phyloP scores from a whole-genome alignment of 2,888 invertebrate genomes.

The Acrocera orbiculus region DNA sequence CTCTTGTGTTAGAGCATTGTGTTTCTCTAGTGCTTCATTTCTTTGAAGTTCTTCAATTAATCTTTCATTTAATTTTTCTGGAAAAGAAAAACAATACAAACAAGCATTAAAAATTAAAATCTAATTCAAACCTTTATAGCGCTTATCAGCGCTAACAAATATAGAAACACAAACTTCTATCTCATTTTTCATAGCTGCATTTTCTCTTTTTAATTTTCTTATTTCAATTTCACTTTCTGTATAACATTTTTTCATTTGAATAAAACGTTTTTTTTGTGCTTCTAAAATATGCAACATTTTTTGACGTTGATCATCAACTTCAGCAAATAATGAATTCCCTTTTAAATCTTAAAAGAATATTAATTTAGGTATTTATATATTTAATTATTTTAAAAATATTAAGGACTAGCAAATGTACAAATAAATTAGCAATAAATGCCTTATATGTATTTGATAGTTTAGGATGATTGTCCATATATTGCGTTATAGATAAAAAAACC shows the following conservation, averaged over 20 bases:
- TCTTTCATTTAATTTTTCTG: slow-evolving; percentile 25
- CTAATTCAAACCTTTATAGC: slow-evolving; percentile 21
- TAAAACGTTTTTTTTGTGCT: slow-evolving; percentile 40
- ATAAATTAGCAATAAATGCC: too few species aligned
- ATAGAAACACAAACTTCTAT: slow-evolving; percentile 25
- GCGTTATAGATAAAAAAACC: too few species aligned
- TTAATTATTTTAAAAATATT: too few species aligned
- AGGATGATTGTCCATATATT: too few species aligned
- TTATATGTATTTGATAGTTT: too few species aligned
- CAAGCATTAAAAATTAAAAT: too few species aligned
- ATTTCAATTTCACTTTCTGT: slow-evolving; percentile 27
- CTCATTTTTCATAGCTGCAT: slow-evolving; percentile 27
- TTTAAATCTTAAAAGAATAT: slow-evolving; percentile 36
- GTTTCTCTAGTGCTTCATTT: slow-evolving; percentile 22
- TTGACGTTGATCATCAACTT: slow-evolving; percentile 46
- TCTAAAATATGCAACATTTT: slow-evolving; percentile 41
- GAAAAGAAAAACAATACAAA: not conserved
- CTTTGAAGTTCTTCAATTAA: slow-evolving; percentile 20
- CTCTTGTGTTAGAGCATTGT: slow-evolving; percentile 21
- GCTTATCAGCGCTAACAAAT: slow-evolving; percentile 27
- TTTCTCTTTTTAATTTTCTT: slow-evolving; percentile 26
- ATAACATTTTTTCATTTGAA: slow-evolving; percentile 30
- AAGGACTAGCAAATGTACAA: too few species aligned
- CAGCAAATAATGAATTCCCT: slow-evolving; percentile 46
- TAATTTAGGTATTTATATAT: too few species aligned